Evolutionary conservation across 2,797 vertebrate species (phyloP).

Genomic region (Muscicapa striata): DNA sequence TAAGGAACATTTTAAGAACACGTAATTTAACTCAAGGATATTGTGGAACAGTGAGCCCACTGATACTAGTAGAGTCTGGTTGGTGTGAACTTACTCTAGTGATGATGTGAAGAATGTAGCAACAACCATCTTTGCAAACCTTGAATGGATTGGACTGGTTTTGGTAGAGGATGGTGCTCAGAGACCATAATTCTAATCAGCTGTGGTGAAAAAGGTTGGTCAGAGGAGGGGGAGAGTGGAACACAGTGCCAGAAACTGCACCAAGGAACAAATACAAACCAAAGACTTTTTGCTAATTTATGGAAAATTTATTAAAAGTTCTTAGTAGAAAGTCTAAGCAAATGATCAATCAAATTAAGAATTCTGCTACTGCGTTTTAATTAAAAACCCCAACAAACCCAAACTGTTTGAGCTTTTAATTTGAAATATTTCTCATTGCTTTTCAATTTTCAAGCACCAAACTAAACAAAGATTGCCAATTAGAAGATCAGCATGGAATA

Average conservation of each 20-base stretch:
- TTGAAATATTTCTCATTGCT: not conserved
- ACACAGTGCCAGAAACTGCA: not conserved
- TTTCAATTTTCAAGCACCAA: not conserved
- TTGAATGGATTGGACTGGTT: not conserved
- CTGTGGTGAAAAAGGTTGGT: not conserved
- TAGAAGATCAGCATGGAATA: not conserved
- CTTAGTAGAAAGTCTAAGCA: not conserved
- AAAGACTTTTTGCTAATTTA: not conserved
- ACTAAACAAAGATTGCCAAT: not conserved
- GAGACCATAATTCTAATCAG: not conserved
- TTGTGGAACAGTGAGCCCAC: not conserved
- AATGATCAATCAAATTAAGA: not conserved
- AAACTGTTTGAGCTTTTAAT: not conserved
- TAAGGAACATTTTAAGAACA: not conserved
- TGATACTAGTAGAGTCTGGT: not conserved
- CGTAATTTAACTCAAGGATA: not conserved
- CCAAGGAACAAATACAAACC: not conserved
- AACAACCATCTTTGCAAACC: not conserved
- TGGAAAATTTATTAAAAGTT: not conserved
- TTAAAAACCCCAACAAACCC: not conserved
- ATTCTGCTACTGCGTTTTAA: not conserved
- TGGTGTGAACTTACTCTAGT: not conserved
- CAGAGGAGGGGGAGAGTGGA: not conserved
- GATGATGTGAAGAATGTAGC: rapidly evolving
- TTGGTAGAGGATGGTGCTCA: not conserved